Evolutionary conservation across 1,140 invertebrate genomes (phyloP).

Genomic region (Drosophila santomea): DNA sequence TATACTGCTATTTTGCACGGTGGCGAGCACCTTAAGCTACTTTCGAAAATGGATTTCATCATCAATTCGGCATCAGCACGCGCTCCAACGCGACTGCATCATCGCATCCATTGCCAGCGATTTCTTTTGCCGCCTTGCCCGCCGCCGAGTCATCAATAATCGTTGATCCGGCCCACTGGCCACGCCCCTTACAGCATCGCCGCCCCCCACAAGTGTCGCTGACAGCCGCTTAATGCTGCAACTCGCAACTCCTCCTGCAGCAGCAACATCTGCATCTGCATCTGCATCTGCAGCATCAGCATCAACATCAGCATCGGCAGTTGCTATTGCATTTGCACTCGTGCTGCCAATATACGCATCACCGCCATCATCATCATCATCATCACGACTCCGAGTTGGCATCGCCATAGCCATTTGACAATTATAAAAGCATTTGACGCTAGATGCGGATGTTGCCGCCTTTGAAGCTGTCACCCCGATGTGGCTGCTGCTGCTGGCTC

Average conservation of each 20-base stretch:
- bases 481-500: slow-evolving; percentile 13
- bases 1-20: background rate
- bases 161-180: slow-evolving; percentile 68
- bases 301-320: slow-evolving; percentile 3
- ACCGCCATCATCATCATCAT: slow-evolving; percentile 16
- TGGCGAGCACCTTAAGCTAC: slow-evolving; percentile 75
- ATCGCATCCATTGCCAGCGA: slow-evolving; percentile 20
- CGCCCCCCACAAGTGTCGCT: slow-evolving; percentile 71
- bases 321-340: slow-evolving; percentile 45
- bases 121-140: slow-evolving; percentile 16
- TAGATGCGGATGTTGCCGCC: slow-evolving; percentile 35
- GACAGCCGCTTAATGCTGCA: slow-evolving; percentile 60
- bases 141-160: slow-evolving; percentile 78
- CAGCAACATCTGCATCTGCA: slow-evolving; percentile 12
- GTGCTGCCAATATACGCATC: slow-evolving; percentile 53
- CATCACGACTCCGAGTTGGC: slow-evolving; percentile 46
- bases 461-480: slow-evolving; percentile 60
- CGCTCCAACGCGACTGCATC: slow-evolving; percentile 40
- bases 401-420: slow-evolving; percentile 78
- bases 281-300: slow-evolving; percentile 17
- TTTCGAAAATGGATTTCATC: slow-evolving; percentile 80
- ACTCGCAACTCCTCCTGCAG: slow-evolving; percentile 17
- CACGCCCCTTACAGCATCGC: slow-evolving; percentile 23
- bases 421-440: slow-evolving; percentile 82
- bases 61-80: slow-evolving; percentile 81